Percentiles rank a stretch among this genome's conserved stretches.
Evolutionary conservation across 1,140 invertebrate genomes (phyloP).

Genomic region (Brachionus plicatilis): DNA sequence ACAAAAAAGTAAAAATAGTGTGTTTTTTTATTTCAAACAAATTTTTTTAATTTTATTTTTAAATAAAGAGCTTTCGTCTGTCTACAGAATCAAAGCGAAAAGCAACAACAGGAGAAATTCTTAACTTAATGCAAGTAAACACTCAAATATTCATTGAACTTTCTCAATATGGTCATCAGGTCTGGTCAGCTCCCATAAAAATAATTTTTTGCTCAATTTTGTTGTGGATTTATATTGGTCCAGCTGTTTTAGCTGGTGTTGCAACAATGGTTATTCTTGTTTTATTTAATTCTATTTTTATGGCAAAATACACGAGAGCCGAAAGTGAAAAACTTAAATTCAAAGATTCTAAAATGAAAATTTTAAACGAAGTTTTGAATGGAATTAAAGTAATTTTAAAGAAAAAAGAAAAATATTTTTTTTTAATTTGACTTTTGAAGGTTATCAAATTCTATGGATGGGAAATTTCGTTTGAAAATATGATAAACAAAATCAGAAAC

Average conservation of each 20-base stretch:
- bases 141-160: constrained; percentile 58
- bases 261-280: constrained; percentile 56
- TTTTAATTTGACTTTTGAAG: neutral
- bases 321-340: constrained; percentile 55
- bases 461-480: constrained; percentile 57
- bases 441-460: constrained; percentile 53
- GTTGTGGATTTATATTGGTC: constrained; percentile 69
- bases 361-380: constrained; percentile 55
- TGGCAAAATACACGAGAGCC: constrained; percentile 66
- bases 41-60: too few species aligned
- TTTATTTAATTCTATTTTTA: constrained; percentile 75
- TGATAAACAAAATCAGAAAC: constrained; percentile 50
- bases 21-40: too few species aligned
- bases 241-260: constrained; percentile 55
- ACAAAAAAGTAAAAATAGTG: constrained; percentile 64
- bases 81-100: constrained; percentile 50
- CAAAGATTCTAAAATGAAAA: constrained; percentile 61
- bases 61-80: neutral
- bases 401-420: too few species aligned
- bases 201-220: constrained; percentile 79
- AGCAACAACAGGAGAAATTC: constrained; percentile 61
- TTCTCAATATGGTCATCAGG: constrained; percentile 76
- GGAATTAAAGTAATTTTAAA: constrained; percentile 53
- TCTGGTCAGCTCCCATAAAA: constrained; percentile 92
- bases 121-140: constrained; percentile 62